Evolutionary conservation across 2,888 invertebrate genomes (phyloP), one percentile per base, ranked within the genome.

Genomic region (Cotesia congregata): DNA sequence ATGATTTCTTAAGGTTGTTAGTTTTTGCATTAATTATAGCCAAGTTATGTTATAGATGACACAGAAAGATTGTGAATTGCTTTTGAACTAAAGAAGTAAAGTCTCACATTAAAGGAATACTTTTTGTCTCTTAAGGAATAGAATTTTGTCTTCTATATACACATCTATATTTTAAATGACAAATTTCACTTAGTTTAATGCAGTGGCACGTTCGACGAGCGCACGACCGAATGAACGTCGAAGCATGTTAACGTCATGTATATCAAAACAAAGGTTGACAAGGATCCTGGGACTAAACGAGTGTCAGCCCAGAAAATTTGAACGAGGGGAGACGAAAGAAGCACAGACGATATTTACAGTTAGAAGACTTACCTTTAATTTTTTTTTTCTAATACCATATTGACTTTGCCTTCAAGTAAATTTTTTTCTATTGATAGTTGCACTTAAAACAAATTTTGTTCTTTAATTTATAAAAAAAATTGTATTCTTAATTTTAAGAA

Each of bases 161-260:
- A 39, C 61, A 62, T 39, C n/a, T 71, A 39, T 17, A 62, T 7
- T 17, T 15, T 17, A 62, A 62, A 62, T 62, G 62, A 7, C 62
- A 62, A 39, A 72, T 76, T 77, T 72, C 62, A 70, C 65, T 74
- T 61, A 72, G 70, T 79, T 80, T 83, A 80, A 83, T 84, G 85
- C 83, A 79, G 78, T 69, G 82, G 83, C 84, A 85, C 83, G 83
- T 80, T 78, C 78, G 38, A 50, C 79, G 80, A 76, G 77, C 82
- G 83, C 83, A 84, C 83, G 84, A 84, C 80, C 82, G 80, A 83
- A 76, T 83, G 83, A 84, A 81, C 83, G 83, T 84, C 83, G 85
- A 84, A 86, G 86, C 85, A 86, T 84, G 86, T 88, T 87, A 88
- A 85, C 85, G 84, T 87, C 87, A 85, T 86, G 88, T 89, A 89